Conservation (phyloP, 2,113 vertebrate genomes). For the Theristicus caerulescens region DNA sequence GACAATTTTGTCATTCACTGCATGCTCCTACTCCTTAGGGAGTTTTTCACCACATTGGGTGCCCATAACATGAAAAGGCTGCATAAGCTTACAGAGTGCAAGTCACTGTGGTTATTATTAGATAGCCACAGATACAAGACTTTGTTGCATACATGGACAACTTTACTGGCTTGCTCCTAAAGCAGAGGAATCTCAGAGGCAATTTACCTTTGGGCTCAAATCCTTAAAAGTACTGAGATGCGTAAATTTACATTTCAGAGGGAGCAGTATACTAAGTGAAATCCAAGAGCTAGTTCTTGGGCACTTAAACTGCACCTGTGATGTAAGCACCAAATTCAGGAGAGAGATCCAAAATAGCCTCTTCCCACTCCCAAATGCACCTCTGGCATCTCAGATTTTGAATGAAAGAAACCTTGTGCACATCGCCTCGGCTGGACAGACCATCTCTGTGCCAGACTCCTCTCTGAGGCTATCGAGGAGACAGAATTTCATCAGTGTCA, state of each 20-base stretch:
- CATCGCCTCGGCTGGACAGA: not conserved
- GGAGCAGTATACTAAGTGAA: not conserved
- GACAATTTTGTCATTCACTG: not conserved
- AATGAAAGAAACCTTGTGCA: not conserved
- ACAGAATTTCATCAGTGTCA: not conserved
- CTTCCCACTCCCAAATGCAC: not conserved
- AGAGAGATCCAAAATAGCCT: not conserved
- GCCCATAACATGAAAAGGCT: not conserved
- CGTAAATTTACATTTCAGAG: not conserved
- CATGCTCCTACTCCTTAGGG: not conserved
- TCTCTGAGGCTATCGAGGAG: not conserved
- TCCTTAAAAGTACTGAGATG: not conserved
- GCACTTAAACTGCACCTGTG: not conserved
- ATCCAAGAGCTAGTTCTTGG: not conserved
- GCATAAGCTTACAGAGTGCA: not conserved
- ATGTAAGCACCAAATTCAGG: not conserved
- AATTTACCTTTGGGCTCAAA: not conserved
- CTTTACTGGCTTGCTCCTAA: not conserved
- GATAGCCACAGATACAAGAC: not conserved
- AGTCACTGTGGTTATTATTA: not conserved
- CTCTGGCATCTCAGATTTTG: not conserved
- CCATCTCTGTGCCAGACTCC: not conserved
- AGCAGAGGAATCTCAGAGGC: not conserved
- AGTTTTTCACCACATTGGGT: fast-evolving
- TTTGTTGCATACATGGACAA: fast-evolving